Conservation (phyloP, 2,113 vertebrate genomes). For the Mirounga angustirostris region DNA sequence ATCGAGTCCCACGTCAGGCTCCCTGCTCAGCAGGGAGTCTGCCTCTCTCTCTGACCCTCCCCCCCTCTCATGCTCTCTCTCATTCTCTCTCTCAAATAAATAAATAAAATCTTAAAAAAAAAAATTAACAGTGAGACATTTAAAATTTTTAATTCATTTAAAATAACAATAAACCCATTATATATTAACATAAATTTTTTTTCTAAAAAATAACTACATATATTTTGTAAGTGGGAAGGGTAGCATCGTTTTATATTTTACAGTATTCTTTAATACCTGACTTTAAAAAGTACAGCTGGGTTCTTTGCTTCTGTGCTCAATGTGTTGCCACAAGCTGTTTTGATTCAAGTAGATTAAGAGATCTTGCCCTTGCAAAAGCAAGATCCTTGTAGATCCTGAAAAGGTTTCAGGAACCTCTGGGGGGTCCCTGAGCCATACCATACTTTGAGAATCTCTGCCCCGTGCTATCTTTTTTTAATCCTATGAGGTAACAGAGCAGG, state of each 20-base stretch:
- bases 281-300: slow-evolving; percentile 34
- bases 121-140: slow-evolving; percentile 8
- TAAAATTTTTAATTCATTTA: slow-evolving; percentile 7
- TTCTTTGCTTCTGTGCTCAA: slow-evolving; percentile 15
- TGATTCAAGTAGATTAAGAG: neutral
- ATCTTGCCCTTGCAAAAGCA: neutral
- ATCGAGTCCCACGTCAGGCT: too few relatives aligned
- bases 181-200: neutral
- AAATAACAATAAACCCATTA: slow-evolving; percentile 23
- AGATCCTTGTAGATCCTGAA: neutral
- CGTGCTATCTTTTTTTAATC: neutral
- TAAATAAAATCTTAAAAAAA: neutral
- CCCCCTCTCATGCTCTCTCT: too few relatives aligned
- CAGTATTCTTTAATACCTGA: neutral
- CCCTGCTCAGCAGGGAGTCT: too few relatives aligned
- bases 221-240: neutral
- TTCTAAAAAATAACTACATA: neutral
- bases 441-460: neutral
- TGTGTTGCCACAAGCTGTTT: neutral
- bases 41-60: too few relatives aligned
- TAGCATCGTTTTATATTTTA: neutral
- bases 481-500: neutral
- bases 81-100: too few relatives aligned
- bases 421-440: neutral
- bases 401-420: neutral